Base-by-base conservation (phyloP, 2,888 invertebrate species). In the Agrotis segetum region DNA sequence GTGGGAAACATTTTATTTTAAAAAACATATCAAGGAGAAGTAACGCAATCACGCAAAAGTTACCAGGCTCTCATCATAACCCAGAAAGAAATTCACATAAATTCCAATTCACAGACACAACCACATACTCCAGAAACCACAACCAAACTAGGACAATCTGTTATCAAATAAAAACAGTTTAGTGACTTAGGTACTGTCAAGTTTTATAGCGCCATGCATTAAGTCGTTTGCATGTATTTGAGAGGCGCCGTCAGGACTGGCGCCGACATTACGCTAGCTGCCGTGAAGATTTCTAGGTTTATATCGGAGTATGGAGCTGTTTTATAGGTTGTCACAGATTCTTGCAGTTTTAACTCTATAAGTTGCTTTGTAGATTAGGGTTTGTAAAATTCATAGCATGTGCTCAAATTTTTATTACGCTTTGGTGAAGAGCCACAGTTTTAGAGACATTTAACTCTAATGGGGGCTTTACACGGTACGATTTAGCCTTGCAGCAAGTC, bases 141-240 rank as follows among this genome's bases (percentile, higher is more conserved):
- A 50, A 24, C 21, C 47, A n/a, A 72, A 67, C 55, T 56, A 62
- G 73, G 65, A 60, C 79, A 79, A 77, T 77, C 82, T 66, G 58
- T 62, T 65, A 62, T 59, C 79, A 79, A 77, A 82, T 84, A 83
- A 81, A 77, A 83, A 75, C 83, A 69, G 65, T 67, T 74, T 61
- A 75, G 72, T 73, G 75, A 73, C 75, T 61, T 52, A 58, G 34
- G 69, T 77, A 73, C 76, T 84, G 80, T 85, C 67, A 80, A 85
- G 84, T 84, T 85, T 81, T 84, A 85, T 77, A 61, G 75, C 74
- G 60, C 52, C 68, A 78, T 84, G 78, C 77, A 76, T 73, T 81
- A 67, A 67, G 79, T 83, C 84, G 85, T 85, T 85, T 85, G 85
- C 82, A 85, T 85, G 69, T 67, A 82, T 81, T 82, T 64, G 72